Base-by-base conservation (phyloP, 1,140 invertebrate genomes). In the Trachymyrmex cornetzi region DNA sequence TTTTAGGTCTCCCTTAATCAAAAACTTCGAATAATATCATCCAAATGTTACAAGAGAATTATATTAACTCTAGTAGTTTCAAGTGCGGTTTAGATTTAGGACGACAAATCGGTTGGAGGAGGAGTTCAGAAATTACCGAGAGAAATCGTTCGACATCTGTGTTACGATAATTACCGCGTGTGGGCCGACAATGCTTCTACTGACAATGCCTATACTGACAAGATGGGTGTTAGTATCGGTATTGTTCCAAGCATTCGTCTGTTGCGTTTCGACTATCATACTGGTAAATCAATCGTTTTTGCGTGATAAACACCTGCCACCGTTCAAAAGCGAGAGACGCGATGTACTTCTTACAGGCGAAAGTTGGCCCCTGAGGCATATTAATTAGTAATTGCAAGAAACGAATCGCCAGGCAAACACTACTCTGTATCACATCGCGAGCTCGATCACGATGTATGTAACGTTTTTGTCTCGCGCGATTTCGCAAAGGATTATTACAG, bases 131-230 rank as follows among this genome's bases (percentile, higher is more conserved):
- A 86, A 88, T 86, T 66, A 77, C 7, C n/a, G 66, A 22, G 27
- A 82, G 69, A 74, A 61, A 79, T 71, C 22, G 67, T 6, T 55
- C 77, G 22, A 59, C 89, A 90, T 85, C 61, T 81, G 88, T 93
- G 89, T 93, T 90, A 91, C 89, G 89, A 77, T 92, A 93, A 93
- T 93, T 92, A 57, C n/a, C 91, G 93, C 90, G 89, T 93, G 91
- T 92, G 82, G 75, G 12, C 16, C 77, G 87, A 67, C 30, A 34
- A 34, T 34, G 30, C 27, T 1, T 27, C 1, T 27, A 27, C 77
- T 27, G 27, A 63, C 77, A 75, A 59, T 64, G 55, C 24, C 44
- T 22, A 44, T 27, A n/a, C 22, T 19, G 30, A 19, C n/a, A 12
- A 44, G 30, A 38, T 38, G 34, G n/a, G 1, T 30, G 59, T 63